Conservation (phyloP, 2,797 vertebrate species). For the Melanotaenia parkinsoni region DNA sequence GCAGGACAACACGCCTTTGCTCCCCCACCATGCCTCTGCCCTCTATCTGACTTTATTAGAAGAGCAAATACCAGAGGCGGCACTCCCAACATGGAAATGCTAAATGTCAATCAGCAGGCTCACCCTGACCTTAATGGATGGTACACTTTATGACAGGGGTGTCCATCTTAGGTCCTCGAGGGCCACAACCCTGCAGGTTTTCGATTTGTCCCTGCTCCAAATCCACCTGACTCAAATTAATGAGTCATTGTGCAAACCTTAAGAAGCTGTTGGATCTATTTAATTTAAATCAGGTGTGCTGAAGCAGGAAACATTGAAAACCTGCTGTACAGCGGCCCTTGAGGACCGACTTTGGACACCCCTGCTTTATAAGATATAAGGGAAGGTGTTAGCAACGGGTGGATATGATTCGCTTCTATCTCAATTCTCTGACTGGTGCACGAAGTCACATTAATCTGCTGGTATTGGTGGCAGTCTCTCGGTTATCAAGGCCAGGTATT, state of each 20-base stretch:
- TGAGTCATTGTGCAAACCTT: too few species aligned
- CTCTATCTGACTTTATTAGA: conserved; percentile 68
- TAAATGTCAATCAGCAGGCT: conserved; percentile 67
- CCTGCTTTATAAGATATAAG: conserved; percentile 37
- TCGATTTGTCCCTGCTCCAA: too few species aligned
- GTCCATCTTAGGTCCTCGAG: too few species aligned
- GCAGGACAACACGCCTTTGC: conserved; percentile 42
- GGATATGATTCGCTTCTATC: conserved; percentile 24
- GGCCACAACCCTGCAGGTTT: too few species aligned
- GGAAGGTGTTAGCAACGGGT: conserved; percentile 11
- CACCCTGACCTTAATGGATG: conserved; percentile 52
- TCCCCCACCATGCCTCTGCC: conserved; percentile 32
- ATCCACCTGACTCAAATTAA: too few species aligned
- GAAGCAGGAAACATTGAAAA: too few species aligned
- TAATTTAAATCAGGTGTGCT: too few species aligned
- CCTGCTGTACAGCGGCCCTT: too few species aligned
- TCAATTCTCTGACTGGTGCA: conserved; percentile 24
- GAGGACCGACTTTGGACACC: too few species aligned
- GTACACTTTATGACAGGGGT: neutral
- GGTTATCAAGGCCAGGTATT: neutral
- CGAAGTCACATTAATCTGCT: conserved; percentile 38
- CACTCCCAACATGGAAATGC: conserved; percentile 66
- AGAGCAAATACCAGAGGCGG: conserved; percentile 65
- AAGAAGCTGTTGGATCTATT: too few species aligned
- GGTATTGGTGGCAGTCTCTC: conserved; percentile 6